A percentile compares a stretch with the other conserved stretches of the same genome.
Conservation (phyloP, 1,140 invertebrate species). For the Magallana ariakensis region DNA sequence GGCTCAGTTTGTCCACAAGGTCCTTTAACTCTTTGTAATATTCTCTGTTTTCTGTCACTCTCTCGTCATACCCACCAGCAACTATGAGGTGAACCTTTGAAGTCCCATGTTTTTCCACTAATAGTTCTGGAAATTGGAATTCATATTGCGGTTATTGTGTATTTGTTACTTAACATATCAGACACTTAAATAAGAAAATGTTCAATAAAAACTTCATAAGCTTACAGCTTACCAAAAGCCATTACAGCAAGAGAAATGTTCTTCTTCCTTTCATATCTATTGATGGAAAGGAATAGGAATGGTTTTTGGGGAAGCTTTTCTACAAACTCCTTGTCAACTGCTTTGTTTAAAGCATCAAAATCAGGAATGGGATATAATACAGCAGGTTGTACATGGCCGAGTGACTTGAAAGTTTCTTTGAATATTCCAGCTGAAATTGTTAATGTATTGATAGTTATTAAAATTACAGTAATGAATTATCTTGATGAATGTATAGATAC, state of each 20-base stretch:
- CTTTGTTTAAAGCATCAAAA: conserved; percentile 87
- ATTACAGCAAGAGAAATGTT: conserved; percentile 91
- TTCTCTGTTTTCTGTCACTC: conserved; percentile 93
- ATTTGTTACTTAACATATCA: neutral
- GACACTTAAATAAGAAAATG: no score
- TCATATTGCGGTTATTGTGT: neutral
- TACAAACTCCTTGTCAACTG: conserved; percentile 81
- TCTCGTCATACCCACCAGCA: conserved; percentile 97
- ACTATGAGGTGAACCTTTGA: conserved; percentile 91
- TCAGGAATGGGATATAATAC: conserved; percentile 97
- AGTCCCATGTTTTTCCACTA: conserved; percentile 75
- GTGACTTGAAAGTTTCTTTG: conserved; percentile 88
- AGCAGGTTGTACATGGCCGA: conserved; percentile 83
- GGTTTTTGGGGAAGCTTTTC: conserved; percentile 73
- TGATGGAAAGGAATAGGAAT: conserved; percentile 91
- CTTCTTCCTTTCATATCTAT: conserved; percentile 98
- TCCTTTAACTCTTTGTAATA: conserved; percentile 90
- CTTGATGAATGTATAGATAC: neutral
- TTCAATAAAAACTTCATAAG: neutral
- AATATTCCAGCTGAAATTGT: conserved; percentile 86
- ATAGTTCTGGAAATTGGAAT: conserved; percentile 65
- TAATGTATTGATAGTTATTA: neutral
- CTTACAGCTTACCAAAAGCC: conserved; percentile 86
- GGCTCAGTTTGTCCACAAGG: conserved; percentile 84
- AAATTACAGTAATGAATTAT: neutral